Base-by-base conservation (phyloP, 92 coral and sea anemone species). In the Palythoa caribaeorum region DNA sequence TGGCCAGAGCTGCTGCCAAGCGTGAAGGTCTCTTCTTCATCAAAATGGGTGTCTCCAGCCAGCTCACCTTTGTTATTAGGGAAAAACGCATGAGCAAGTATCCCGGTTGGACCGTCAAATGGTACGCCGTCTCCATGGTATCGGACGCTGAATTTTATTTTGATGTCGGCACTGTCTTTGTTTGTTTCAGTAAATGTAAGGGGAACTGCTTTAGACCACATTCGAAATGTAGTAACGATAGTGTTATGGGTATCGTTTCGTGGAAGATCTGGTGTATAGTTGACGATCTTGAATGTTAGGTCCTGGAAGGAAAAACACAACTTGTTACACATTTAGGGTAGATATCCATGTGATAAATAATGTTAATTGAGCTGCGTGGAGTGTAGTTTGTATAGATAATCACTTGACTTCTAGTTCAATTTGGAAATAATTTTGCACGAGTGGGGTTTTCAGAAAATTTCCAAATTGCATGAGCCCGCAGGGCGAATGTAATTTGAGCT, bases 11-110 rank as follows among this genome's bases (percentile, higher is more conserved):
- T 6, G 12, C 73, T 54, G 16, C 73, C 84, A n/a, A 92, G 93
- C 3, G 95, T 92, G 83, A 96, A 97, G 1, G 83, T 74, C 55
- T 97, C 99, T 63, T 88, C 94, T 72, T 97, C 99, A 66, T 97
- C 99, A 79, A 97, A 97, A 76, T 97, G 99, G 65, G 91, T 93
- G 79, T 97, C 99, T 1, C 99, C 99, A 16, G 91, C 88, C 50
- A 84, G 76, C 0, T 94, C 98, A 51, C 77, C 37, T 36, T 95
- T 95, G 80, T 87, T 89, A 77, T 91, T 90, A 1, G 98, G 98
- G 36, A 87, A 95, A 65, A 89, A 95, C 16, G 98, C 98, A 71
- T 95, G 98, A 15, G 98, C 98, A 9, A 95, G 88, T 2, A 92
- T 91, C 11, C 93, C 91, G 0, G 96, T 94, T 14, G 84, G 86